Conservation (phyloP, 2,797 vertebrate species). For the Sylvilagus floridanus region DNA sequence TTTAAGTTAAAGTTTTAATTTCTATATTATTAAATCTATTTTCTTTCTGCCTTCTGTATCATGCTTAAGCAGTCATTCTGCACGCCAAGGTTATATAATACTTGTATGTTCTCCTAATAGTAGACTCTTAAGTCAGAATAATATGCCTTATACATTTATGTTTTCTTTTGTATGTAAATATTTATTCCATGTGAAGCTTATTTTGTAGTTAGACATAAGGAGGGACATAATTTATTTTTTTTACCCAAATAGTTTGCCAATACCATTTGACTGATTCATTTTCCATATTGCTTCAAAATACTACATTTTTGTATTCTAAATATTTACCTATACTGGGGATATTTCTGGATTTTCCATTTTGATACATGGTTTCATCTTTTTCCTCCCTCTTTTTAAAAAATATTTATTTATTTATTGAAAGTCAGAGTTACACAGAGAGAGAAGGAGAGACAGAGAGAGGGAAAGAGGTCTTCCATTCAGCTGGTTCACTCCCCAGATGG, state of each 20-base stretch:
- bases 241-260: not conserved
- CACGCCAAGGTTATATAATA: not conserved
- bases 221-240: not conserved
- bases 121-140: not conserved
- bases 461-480: too few relatives aligned
- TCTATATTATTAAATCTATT: not conserved
- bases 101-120: conserved; percentile 23
- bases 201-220: conserved; percentile 5
- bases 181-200: conserved; percentile 12
- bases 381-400: not conserved
- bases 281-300: not conserved
- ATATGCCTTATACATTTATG: not conserved
- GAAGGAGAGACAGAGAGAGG: too few relatives aligned
- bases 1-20: not conserved
- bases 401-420: not conserved
- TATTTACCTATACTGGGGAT: not conserved
- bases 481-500: too few relatives aligned
- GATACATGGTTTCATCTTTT: not conserved
- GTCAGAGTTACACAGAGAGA: too few relatives aligned
- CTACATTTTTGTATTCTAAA: not conserved
- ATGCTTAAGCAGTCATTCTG: not conserved
- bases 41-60: not conserved
- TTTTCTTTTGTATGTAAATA: not conserved
- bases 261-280: not conserved
- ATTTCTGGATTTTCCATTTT: not conserved